Evolutionary conservation across 2,797 vertebrate genomes (phyloP), one percentile per base, ranked within the genome.

Genomic region (Enteromius treurensis): DNA sequence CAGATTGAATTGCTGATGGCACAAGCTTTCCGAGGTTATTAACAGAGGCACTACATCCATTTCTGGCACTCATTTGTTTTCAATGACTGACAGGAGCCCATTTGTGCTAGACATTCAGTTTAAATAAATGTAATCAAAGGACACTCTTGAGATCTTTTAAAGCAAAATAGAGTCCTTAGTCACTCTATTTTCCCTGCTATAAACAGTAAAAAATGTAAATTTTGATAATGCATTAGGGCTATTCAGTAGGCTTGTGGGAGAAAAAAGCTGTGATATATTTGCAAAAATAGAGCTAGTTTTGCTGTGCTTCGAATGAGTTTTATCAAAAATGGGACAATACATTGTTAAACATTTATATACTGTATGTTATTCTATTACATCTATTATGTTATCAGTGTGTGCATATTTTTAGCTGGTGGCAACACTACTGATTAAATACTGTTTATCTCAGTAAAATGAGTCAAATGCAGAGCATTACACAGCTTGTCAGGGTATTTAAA

Each of bases 61-160:
- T 62, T 62, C 70, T 21, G n/a, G 53, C 67, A 8, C 77, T 19
- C 77, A 10, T 79, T 75, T 71, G 13, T 84, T 79, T 78, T 60
- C 13, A 53, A 14, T 69, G 51, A 55, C 81, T 68, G 73, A 58
- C 34, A 29, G 49, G 75, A 47, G 14, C 19, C 23, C 45, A 74
- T 74, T 49, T 45, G n/a, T 64, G 34, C 53, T 55, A 65, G 83
- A 37, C 55, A n/a, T 73, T 67, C 40, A 40, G 75, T 40, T 70
- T 17, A 55, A 49, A 55, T 69, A 70, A 58, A 77, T 77, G 37
- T 23, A 77, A 77, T 80, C 49, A 58, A 1, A 45, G 23, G 49
- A 40, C 49, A n/a, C 62, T 80, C 58, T 45, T 74, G 75, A 73
- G 49, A 19, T 26, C 42, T 51, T 49, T 82, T 47, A 78, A 37